Percentiles rank a stretch among this genome's conserved stretches.
phyloP scores from a whole-genome alignment of 2,797 vertebrate species.

The Epinephelus malabaricus region DNA sequence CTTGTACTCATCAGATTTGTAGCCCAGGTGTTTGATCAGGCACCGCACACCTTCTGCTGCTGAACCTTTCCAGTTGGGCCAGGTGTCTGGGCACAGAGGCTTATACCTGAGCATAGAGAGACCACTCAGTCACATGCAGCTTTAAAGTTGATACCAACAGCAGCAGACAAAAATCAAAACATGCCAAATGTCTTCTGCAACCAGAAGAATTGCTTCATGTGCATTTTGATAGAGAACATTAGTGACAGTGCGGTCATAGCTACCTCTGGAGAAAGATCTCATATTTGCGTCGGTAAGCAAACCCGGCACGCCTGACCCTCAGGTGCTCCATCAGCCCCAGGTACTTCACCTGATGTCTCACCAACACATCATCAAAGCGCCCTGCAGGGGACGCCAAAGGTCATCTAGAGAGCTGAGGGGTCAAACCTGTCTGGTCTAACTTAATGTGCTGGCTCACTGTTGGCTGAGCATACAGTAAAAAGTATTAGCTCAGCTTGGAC shows the following conservation, averaged over 20 bases:
- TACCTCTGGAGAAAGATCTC: slow-evolving; percentile 95
- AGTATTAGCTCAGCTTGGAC: background rate
- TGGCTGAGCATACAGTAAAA: background rate
- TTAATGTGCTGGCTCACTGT: background rate
- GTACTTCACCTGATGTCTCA: slow-evolving; percentile 97
- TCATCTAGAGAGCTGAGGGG: slow-evolving; percentile 2
- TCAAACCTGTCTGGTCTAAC: slow-evolving; percentile 1
- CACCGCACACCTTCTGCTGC: slow-evolving; percentile 90
- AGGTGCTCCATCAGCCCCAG: slow-evolving; percentile 97
- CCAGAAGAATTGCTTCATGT: background rate
- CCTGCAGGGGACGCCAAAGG: slow-evolving; percentile 77
- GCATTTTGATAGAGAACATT: background rate
- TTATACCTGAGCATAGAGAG: slow-evolving; percentile 89
- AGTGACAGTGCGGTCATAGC: background rate
- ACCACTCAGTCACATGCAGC: background rate
- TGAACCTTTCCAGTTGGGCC: slow-evolving; percentile 94
- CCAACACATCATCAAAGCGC: slow-evolving; percentile 91
- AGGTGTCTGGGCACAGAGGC: slow-evolving; percentile 94
- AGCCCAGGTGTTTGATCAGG: slow-evolving; percentile 93
- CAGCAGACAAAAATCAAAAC: background rate
- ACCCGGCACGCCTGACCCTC: slow-evolving; percentile 93
- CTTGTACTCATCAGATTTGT: slow-evolving; percentile 93
- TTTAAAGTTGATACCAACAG: background rate
- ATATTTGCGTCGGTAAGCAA: slow-evolving; percentile 94
- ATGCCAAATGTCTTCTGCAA: background rate